Evolutionary conservation across 2,888 invertebrate genomes (phyloP), one percentile per base, ranked within the genome.

Genomic region (Tetheella fluctuosa): DNA sequence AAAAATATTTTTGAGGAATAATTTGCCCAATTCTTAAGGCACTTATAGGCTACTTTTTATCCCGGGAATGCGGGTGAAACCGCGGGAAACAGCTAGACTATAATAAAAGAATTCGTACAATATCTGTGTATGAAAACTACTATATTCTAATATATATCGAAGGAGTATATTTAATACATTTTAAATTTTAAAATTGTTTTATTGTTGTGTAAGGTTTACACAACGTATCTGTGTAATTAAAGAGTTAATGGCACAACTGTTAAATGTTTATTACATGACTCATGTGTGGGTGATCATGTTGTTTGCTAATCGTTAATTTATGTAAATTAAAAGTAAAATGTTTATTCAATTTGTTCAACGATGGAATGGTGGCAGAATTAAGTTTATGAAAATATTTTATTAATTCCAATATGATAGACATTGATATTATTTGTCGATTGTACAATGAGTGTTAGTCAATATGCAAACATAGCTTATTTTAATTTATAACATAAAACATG

Each of bases 121-220:
- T n/a, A n/a, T n/a, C n/a, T n/a, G n/a, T n/a, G n/a, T n/a, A n/a
- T n/a, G n/a, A n/a, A n/a, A n/a, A n/a, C n/a, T n/a, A n/a, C n/a
- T n/a, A n/a, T n/a, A n/a, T n/a, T n/a, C n/a, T n/a, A n/a, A n/a
- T n/a, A n/a, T n/a, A n/a, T n/a, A n/a, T n/a, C n/a, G n/a, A n/a
- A n/a, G n/a, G n/a, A n/a, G 25, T 25, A 4, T 25, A 25, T 25
- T 25, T 25, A 25, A 25, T 6, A 25, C 6, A 25, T 25, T 25
- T 4, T 25, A 25, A 4, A 25, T 25, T 25, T 6, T 2, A 17
- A 54, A n/a, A n/a, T n/a, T n/a, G n/a, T n/a, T n/a, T n/a, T n/a
- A n/a, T n/a, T n/a, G n/a, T n/a, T n/a, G n/a, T 30, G 8, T 54
- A 62, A 74, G 64, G 69, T 59, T 64, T 61, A 71, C 74, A 60